Percentiles rank a stretch among this genome's conserved stretches.
Evolutionary conservation across 2,113 vertebrate species (phyloP).

Genomic region (Thunnus maccoyii): DNA sequence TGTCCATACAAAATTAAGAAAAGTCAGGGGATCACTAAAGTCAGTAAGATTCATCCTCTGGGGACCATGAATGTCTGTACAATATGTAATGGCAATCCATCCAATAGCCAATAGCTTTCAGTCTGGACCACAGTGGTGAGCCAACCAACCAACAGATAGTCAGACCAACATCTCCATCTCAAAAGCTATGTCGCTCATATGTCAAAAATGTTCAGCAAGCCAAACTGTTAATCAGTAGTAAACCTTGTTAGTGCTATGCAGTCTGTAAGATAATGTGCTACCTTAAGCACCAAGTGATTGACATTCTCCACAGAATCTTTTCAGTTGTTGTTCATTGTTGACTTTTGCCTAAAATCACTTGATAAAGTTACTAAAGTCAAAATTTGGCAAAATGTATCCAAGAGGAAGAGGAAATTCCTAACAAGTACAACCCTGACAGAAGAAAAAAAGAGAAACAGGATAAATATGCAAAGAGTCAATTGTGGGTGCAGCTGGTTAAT

Average conservation of each 20-base stretch:
- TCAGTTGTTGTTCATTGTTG: not conserved
- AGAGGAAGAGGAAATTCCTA: constrained; percentile 5
- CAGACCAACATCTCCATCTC: not conserved
- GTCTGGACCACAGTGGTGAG: not conserved
- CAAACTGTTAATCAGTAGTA: not conserved
- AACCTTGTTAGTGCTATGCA: not conserved
- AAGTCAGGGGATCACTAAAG: not conserved
- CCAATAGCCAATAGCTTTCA: not conserved
- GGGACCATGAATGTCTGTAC: not conserved
- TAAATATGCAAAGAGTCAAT: constrained; percentile 10
- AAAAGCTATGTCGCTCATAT: too few species aligned
- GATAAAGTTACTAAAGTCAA: constrained; percentile 7
- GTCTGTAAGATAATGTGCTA: not conserved
- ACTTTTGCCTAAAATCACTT: not conserved
- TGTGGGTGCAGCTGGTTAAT: constrained; percentile 61
- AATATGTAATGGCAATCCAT: not conserved
- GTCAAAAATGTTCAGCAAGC: not conserved
- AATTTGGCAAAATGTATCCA: not conserved
- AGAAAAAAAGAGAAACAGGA: not conserved
- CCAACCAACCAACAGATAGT: not conserved
- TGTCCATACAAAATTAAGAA: not conserved
- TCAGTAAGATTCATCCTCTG: not conserved
- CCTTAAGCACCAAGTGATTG: not conserved
- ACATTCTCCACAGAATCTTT: not conserved
- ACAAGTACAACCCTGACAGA: constrained; percentile 20